Percentiles rank a stretch among this genome's conserved stretches.
These are phyloP conservation scores for Cryptoblepharus egeriae DNA, from an alignment of 2,797 vertebrate genomes.

Conservation along the genomic window DNA sequence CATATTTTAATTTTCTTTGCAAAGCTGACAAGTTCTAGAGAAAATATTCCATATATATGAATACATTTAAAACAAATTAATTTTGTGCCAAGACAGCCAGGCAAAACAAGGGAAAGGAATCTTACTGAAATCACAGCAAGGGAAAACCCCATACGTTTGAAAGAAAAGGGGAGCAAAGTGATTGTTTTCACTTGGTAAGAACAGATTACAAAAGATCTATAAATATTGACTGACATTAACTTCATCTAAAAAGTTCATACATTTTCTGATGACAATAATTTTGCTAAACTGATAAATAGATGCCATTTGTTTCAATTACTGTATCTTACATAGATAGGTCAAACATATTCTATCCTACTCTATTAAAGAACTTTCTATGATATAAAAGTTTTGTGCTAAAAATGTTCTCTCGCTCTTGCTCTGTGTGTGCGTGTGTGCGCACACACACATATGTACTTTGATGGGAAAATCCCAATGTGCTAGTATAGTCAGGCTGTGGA, in stretches of 20 bases:
- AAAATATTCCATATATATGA: not conserved
- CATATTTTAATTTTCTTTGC: not conserved
- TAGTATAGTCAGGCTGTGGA: not conserved
- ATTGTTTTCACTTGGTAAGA: not conserved
- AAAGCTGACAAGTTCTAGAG: not conserved
- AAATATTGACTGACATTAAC: not conserved
- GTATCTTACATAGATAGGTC: not conserved
- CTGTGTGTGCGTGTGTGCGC: not conserved
- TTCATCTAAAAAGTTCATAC: not conserved
- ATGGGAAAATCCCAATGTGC: not conserved
- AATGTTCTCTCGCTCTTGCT: too few relatives aligned
- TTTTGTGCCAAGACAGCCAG: not conserved
- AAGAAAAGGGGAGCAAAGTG: not conserved
- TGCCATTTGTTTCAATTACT: not conserved
- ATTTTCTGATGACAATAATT: not conserved
- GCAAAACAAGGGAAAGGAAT: not conserved
- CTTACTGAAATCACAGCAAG: not conserved
- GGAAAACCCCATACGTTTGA: not conserved
- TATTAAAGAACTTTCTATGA: not conserved
- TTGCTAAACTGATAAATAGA: not conserved
- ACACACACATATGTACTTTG: not conserved
- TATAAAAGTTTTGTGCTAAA: not conserved
- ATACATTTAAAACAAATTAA: conserved; percentile 3
- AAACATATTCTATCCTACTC: fast-evolving
- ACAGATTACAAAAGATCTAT: not conserved